Base-by-base conservation (phyloP, 2,888 invertebrate species). In the Agrotis ipsilon region DNA sequence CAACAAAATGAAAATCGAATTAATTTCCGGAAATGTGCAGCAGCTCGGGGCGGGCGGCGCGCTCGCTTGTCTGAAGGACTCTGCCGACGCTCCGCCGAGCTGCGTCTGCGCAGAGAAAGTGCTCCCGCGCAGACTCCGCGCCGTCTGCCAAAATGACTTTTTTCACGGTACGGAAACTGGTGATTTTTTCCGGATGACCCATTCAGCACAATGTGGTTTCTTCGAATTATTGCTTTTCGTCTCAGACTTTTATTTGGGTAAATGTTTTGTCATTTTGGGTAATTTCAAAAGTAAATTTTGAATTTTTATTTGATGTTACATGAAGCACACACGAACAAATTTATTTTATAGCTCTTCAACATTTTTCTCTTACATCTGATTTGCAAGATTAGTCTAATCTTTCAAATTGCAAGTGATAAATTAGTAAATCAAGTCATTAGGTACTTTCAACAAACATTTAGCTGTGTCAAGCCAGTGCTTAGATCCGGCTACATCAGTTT, bases 71-170 rank as follows among this genome's bases (percentile, higher is more conserved):
- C 89, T 88, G 92, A 89, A 92, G 91, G 91, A 92, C 88, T 90
- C 87, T 91, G 93, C 90, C 91, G 87, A 89, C 89, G 88, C 87
- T 85, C 82, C 86, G 83, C 80, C 83, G 89, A 90, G 86, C 90
- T 87, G 90, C 90, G 91, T 89, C 88, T 87, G 92, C 92, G 92
- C 94, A 92, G 95, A 94, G 96, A 95, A 96, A 96, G 96, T 95
- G 91, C 87, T 92, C 92, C 90, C 87, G 93, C 92, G 92, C 95
- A 96, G 96, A 96, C 96, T 95, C 94, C 91, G 92, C 91, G 94
- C 91, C 94, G 96, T 94, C 96, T 95, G 94, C 94, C 96, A 94
- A 95, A 93, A 92, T 90, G 89, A 82, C 90, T 92, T 94, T 77
- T 94, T 95, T 94, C 94, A 94, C 92, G 94, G 91, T 91, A 91